Evolutionary conservation across 2,888 invertebrate genomes (phyloP), one percentile per base, ranked within the genome.

Genomic region (Nephrotoma guestfalica): DNA sequence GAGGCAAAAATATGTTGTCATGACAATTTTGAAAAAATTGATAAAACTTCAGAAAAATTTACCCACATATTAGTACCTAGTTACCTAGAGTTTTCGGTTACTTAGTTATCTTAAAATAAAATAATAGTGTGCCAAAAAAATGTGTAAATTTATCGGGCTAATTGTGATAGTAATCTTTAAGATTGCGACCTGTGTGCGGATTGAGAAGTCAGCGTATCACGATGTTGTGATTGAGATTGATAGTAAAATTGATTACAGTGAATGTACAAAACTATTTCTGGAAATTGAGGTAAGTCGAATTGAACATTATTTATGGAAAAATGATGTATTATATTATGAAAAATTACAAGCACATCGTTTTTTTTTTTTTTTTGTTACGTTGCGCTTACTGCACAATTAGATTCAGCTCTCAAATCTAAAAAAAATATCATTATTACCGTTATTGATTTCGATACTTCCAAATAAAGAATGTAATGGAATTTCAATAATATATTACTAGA

Each of bases 161-260:
- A 18, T 41, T 86, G 85, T 47, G 41, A 85, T 41, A 42, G 15
- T 4, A 18, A 47, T 41, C 45, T 42, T 11, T 83, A 6, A 41
- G 51, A 42, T 85, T 41, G 51, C 7, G 57, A 57, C 51, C 41
- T 86, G 42, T 83, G 86, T 86, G n/a, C 45, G 85, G 9, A 43
- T 43, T 45, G 85, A 43, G 13, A 47, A 40, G n/a, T 42, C 85
- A 13, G 86, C 87, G 6, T 86, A 87, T 87, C 85, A 86, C 9
- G 86, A 87, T 85, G 51, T 87, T 18, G 83, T 85, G 15, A 83
- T 86, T 13, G 87, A 87, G 71, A 87, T 87, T 11, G 86, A 86
- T 13, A 83, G 86, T 45, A 51, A 30, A 40, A 86, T 87, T 7
- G 85, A 86, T 6, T 51, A 30, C n/a, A 18, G 41, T 30, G 86